Percentiles rank a stretch among this genome's conserved stretches.
These are phyloP conservation scores for Cliona cf. orientalis DNA, from an alignment of 37 sponge, comb jelly and placozoan species.

Conservation along the genomic window DNA sequence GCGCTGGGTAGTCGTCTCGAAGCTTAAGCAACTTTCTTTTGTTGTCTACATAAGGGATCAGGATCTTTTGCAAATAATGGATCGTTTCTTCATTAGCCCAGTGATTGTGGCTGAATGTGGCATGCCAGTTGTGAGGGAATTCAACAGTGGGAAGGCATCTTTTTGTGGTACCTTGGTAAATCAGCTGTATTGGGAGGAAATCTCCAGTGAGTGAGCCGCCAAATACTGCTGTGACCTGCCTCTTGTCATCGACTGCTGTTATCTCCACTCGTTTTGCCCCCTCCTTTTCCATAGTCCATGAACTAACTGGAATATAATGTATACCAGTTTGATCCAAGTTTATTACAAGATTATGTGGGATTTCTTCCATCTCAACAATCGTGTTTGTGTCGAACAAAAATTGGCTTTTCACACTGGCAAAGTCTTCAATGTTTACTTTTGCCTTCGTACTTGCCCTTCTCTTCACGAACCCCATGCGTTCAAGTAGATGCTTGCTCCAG, in stretches of 20 bases:
- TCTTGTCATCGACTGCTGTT: background rate
- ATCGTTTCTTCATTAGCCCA: background rate
- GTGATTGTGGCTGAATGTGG: background rate
- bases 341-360: too few relatives aligned
- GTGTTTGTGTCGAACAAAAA: too few relatives aligned
- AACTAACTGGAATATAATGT: too few relatives aligned
- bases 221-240: background rate
- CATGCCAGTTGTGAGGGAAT: background rate
- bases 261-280: background rate
- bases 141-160: background rate
- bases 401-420: too few relatives aligned
- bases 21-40: background rate
- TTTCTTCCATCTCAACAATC: too few relatives aligned
- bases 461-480: background rate
- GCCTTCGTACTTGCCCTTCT: background rate
- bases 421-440: too few relatives aligned
- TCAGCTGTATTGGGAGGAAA: background rate
- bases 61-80: background rate
- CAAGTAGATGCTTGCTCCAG: too few relatives aligned
- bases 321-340: too few relatives aligned
- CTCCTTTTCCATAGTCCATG: too few relatives aligned
- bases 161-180: background rate
- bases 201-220: background rate
- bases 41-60: background rate
- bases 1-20: background rate